Evolutionary conservation across 2,888 invertebrate genomes (phyloP), one percentile per base, ranked within the genome.

Genomic region (Entomobrya multifasciata): DNA sequence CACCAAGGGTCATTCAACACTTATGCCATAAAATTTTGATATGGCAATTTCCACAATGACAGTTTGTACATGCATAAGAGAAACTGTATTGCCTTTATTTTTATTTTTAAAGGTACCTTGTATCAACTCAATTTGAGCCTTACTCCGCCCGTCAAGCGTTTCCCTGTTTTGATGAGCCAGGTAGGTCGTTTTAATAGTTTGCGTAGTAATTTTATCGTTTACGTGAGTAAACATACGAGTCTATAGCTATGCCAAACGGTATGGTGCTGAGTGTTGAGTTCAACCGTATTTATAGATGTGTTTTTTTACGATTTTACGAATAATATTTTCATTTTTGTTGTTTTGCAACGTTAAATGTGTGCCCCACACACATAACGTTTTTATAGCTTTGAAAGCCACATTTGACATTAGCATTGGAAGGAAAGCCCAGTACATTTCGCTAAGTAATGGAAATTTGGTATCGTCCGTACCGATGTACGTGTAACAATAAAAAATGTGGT

Each of bases 161-260:
- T 57, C 90, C 90, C n/a, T 87, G 89, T 20, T 90, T 90, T 80
- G 90, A 90, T 81, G 89, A 90, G 36, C 65, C 76, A 65, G 76
- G 36, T 62, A n/a, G 36, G 36, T 36, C 36, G 36, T 6, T 36
- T 36, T 36, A 36, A 15, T 15, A 20, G 36, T 11, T 20, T 44
- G n/a, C n/a, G 52, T 17, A 17, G 17, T 17, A 52, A 52, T 52
- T 52, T 17, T 15, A n/a, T 52, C 17, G 20, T 57, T 10, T 25
- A n/a, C 20, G 17, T 57, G 15, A 57, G n/a, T 20, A 11, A 57
- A 57, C 57, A 22, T 8, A 17, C 3, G 52, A 36, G 5, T 36
- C 4, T 36, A 36, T 36, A 6, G 8, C 8, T 6, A 36, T 8
- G 36, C 8, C 36, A 8, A 6, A 36, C 8, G 36, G 8, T 8